Evolutionary conservation across 2,113 vertebrate species (phyloP).

Genomic region (Leuciscus idus): DNA sequence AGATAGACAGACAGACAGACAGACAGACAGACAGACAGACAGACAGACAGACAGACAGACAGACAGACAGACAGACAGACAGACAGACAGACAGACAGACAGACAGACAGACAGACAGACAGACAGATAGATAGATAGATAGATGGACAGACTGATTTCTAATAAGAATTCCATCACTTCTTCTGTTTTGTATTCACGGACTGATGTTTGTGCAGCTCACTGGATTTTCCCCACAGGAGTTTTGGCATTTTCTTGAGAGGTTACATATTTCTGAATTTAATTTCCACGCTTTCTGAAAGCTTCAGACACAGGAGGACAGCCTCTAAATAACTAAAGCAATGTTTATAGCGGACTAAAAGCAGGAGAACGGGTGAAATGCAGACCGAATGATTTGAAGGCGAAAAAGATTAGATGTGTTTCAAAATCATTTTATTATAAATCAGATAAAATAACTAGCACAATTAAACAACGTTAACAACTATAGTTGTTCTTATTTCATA

Average conservation of each 20-base stretch:
- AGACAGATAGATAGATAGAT: too few species aligned
- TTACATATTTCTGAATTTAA: constrained; percentile 13
- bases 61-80: too few species aligned
- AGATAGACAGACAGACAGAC: too few species aligned
- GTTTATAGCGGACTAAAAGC: neutral
- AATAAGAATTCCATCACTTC: neutral
- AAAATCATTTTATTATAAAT: neutral
- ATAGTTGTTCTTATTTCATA: too few species aligned
- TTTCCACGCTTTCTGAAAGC: neutral
- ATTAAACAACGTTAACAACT: too few species aligned
- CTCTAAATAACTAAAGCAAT: neutral
- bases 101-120: too few species aligned
- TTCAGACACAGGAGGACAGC: neutral
- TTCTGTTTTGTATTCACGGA: neutral
- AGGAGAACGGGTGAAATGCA: neutral
- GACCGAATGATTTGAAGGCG: neutral
- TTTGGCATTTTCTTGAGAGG: neutral
- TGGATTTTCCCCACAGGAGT: neutral
- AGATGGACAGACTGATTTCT: neutral
- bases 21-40: too few species aligned
- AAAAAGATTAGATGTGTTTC: neutral
- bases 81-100: too few species aligned
- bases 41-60: too few species aligned
- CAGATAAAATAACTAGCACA: neutral
- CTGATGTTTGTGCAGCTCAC: neutral